Base-by-base conservation (phyloP, 1,140 invertebrate genomes). In the Sesamia nonagrioides region DNA sequence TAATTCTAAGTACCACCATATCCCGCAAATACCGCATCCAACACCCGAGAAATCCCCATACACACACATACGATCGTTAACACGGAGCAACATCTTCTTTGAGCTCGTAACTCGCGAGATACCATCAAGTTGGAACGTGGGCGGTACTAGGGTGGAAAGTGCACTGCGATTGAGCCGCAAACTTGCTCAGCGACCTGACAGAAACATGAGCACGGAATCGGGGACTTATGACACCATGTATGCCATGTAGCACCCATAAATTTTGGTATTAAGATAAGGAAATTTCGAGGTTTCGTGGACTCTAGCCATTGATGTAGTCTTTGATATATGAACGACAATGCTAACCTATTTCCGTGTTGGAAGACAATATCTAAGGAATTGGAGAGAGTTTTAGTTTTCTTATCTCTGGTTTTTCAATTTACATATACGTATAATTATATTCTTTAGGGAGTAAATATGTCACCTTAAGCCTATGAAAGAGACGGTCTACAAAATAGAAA, bases 101-200 rank as follows among this genome's bases (percentile, higher is more conserved):
- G 79, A 79, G 76, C 69, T 78, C 82, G 79, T 84, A 84, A 84
- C 79, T 84, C 77, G 58, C 61, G 15, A 74, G 82, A 81, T 83
- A 83, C 58, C 74, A 79, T 83, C 81, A 68, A 18, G 42, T 15
- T 1, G 8, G n/a, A 40, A 71, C 74, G 81, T 82, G 78, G 81
- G 81, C 78, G 81, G 40, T 40, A 74, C 63, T 40, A 68, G 50
- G 75, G 75, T 61, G 74, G 74, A 72, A 61, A 61, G 71, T 66
- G 54, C 80, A 81, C 61, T 11, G 42, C 42, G 45, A 61, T 61
- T 54, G 74, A 60, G 63, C 63, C 63, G 63, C 63, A 68, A 68
- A 68, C 63, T 66, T 66, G 77, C 77, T 69, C 68, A 40, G 54
- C 45, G 8, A 11, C 6, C 54, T 50, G 61, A 60, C 72, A 68